A percentile compares a stretch with the other conserved stretches of the same genome.
Conservation (phyloP, 2,797 vertebrate genomes). For the Odontamblyopus rebecca region DNA sequence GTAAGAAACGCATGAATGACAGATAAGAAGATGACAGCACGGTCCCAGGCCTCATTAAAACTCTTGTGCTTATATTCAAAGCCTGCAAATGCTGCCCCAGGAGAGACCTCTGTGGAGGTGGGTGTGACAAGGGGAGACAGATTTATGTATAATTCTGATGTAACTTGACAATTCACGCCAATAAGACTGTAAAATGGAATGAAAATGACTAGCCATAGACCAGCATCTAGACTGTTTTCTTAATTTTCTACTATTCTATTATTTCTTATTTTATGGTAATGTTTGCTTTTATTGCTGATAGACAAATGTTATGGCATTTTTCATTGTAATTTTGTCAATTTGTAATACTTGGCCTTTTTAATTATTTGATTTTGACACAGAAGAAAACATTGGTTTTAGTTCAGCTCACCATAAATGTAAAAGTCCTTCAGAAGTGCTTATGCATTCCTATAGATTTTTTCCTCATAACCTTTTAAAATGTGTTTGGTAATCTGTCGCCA, state of each 20-base stretch:
- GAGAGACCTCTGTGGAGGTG: conserved; percentile 59
- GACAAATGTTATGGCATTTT: too few species aligned
- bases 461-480: neutral
- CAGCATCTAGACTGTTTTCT: neutral
- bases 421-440: conserved; percentile 24
- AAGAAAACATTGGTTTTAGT: conserved; percentile 41
- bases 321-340: neutral
- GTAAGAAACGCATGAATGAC: conserved; percentile 68
- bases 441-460: too few species aligned
- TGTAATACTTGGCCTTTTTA: neutral
- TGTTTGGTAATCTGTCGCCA: neutral
- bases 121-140: conserved; percentile 32
- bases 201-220: conserved; percentile 31
- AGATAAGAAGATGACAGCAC: conserved; percentile 68
- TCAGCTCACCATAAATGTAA: conserved; percentile 22
- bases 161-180: conserved; percentile 64
- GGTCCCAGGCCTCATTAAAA: conserved; percentile 70
- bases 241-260: neutral
- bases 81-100: conserved; percentile 31
- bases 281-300: too few species aligned
- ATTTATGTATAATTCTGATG: conserved; percentile 63
- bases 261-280: too few species aligned
- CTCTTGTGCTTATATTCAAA: conserved; percentile 56
- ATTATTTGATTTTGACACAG: neutral
- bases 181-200: conserved; percentile 63